Evolutionary conservation across 2,113 vertebrate species (phyloP).

Genomic region (Calyptommatus sinebrachiatus): DNA sequence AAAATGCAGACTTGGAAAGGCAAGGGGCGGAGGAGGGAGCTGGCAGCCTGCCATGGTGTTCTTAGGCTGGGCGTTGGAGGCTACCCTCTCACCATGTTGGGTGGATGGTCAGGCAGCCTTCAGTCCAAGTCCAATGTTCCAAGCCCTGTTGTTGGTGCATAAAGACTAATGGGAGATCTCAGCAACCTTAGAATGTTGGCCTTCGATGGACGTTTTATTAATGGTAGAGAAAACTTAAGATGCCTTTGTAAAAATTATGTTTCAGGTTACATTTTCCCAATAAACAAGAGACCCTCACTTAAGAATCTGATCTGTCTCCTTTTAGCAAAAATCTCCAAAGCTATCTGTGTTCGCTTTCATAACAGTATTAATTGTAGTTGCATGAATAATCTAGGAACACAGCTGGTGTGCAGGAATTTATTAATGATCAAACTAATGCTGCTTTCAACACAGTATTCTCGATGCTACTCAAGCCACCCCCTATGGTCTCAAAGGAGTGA

Average conservation of each 20-base stretch:
- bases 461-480: conserved; percentile 13
- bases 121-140: no score
- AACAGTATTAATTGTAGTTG: not conserved
- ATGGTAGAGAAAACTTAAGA: not conserved
- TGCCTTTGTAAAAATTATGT: not conserved
- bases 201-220: no score
- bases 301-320: not conserved
- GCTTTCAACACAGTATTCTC: conserved; percentile 21
- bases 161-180: no score
- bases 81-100: no score
- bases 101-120: no score
- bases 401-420: conserved; percentile 25
- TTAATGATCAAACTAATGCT: conserved; percentile 24
- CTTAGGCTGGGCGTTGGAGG: no score
- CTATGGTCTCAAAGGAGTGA: conserved; percentile 21
- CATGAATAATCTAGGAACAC: not conserved
- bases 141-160: no score
- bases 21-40: no score
- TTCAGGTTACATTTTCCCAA: not conserved
- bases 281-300: not conserved
- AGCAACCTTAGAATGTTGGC: no score
- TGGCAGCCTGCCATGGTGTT: no score
- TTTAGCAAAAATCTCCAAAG: not conserved
- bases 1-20: no score
- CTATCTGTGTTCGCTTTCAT: not conserved